Evolutionary conservation across 2,888 invertebrate species (phyloP).

Genomic region (Unio pictorum): DNA sequence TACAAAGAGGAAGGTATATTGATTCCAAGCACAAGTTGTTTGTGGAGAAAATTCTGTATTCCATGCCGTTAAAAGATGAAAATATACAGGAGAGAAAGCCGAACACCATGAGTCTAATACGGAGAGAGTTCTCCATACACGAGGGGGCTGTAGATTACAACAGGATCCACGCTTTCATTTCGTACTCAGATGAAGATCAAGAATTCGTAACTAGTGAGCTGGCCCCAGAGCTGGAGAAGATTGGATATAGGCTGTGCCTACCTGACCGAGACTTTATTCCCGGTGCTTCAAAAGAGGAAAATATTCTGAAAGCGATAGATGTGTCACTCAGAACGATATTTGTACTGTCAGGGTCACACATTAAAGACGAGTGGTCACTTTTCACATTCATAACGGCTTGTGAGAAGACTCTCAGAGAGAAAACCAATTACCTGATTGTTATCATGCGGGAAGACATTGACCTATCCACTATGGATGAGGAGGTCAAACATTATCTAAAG

Average conservation of each 20-base stretch:
- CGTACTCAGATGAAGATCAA: slow-evolving; percentile 23
- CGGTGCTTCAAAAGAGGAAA: slow-evolving; percentile 27
- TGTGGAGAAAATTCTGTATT: no score
- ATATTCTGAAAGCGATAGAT: no score
- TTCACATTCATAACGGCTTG: no score
- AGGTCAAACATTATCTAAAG: not conserved
- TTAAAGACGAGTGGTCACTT: no score
- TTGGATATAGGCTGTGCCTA: slow-evolving; percentile 15
- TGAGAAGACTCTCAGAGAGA: slow-evolving; percentile 25
- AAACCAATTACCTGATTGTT: slow-evolving; percentile 27
- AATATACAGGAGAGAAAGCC: slow-evolving; percentile 18
- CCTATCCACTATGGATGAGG: slow-evolving; percentile 1
- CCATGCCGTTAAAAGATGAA: slow-evolving; percentile 28
- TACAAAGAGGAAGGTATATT: no score
- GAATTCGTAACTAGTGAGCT: no score
- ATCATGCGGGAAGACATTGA: slow-evolving; percentile 11
- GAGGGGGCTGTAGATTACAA: not conserved
- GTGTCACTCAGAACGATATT: no score
- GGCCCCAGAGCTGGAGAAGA: slow-evolving; percentile 15
- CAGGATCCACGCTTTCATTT: slow-evolving; percentile 18
- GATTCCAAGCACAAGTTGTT: no score
- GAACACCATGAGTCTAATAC: slow-evolving; percentile 8
- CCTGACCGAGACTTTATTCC: slow-evolving; percentile 30
- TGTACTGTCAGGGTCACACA: no score
- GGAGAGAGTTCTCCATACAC: slow-evolving; percentile 11